phyloP scores from a whole-genome alignment of 2,113 vertebrate species.

The Nesoenas mayeri region DNA sequence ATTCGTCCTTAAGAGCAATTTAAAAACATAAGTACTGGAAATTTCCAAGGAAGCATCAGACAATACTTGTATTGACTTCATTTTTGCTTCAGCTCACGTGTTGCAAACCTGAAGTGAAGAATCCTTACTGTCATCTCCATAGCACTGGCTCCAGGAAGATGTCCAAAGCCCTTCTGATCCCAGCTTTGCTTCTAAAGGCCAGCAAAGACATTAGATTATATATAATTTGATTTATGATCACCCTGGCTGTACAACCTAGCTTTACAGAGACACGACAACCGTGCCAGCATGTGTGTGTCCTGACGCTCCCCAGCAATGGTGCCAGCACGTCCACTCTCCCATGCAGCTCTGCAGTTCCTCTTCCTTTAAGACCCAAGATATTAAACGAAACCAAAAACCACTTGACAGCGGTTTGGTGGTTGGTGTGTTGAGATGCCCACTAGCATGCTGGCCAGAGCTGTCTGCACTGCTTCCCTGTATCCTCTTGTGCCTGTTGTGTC shows the following conservation, averaged over 20 bases:
- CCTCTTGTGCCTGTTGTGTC: neutral
- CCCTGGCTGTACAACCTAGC: neutral
- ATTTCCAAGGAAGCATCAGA: neutral
- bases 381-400: neutral
- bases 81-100: neutral
- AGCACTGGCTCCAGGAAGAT: neutral
- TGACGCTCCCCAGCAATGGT: neutral
- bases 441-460: neutral
- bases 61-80: neutral
- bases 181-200: neutral
- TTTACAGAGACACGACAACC: accelerated
- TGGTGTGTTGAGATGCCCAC: neutral
- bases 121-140: neutral
- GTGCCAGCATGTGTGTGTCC: neutral
- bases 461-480: accelerated
- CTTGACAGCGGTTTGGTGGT: neutral
- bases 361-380: neutral
- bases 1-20: neutral
- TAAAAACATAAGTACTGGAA: neutral
- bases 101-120: neutral
- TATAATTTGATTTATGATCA: neutral
- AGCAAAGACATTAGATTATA: neutral
- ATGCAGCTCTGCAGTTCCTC: neutral
- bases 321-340: neutral
- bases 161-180: neutral